Conservation (phyloP, 2,113 vertebrate species). For the Hyaena hyaena region DNA sequence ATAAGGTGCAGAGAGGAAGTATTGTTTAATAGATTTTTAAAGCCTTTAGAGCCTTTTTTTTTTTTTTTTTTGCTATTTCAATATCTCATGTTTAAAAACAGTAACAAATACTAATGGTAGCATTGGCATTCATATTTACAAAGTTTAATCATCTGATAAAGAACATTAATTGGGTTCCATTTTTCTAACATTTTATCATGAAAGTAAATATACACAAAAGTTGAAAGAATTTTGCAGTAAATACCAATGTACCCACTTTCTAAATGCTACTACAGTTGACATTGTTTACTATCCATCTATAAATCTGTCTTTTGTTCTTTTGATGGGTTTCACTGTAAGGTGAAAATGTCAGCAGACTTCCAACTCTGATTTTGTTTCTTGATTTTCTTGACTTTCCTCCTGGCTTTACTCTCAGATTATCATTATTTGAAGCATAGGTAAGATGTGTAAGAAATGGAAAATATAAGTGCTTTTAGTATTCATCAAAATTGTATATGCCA, state of each 20-base stretch:
- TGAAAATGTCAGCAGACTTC: background rate
- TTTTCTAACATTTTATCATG: background rate
- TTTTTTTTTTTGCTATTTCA: slow-evolving; percentile 11
- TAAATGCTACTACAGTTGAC: background rate
- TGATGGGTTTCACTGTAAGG: background rate
- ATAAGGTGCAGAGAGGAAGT: slow-evolving; percentile 28
- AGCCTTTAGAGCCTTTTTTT: background rate
- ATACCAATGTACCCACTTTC: rapidly evolving
- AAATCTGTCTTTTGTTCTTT: background rate
- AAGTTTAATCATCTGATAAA: background rate
- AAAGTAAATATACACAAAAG: background rate
- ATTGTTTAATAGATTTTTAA: background rate
- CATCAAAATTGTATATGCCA: background rate
- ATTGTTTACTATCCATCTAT: background rate
- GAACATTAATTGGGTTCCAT: background rate
- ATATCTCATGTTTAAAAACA: background rate
- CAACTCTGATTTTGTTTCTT: background rate
- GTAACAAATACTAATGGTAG: background rate
- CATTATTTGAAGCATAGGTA: background rate
- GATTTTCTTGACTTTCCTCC: background rate
- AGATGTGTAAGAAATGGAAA: background rate
- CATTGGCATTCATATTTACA: background rate
- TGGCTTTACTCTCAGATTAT: background rate
- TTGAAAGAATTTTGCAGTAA: background rate
- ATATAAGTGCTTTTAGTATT: background rate